Conservation (phyloP, 2,797 vertebrate genomes). For the Atherinosoma microstoma region DNA sequence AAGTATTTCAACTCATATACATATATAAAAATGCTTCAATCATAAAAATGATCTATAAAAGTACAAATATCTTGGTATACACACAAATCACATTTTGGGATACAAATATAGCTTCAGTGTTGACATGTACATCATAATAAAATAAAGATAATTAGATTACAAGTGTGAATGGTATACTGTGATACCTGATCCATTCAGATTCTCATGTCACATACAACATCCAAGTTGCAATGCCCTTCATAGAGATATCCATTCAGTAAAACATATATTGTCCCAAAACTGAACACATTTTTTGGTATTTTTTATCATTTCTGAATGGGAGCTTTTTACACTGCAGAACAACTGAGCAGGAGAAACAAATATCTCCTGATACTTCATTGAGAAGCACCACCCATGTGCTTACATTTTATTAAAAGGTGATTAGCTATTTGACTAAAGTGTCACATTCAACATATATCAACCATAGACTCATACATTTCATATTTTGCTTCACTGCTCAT, state of each 20-base stretch:
- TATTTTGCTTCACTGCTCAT: conserved; percentile 47
- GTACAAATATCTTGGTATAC: conserved; percentile 53
- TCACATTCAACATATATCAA: conserved; percentile 22
- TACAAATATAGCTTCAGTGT: conserved; percentile 80
- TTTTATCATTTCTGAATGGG: conserved; percentile 24
- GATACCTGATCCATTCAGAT: conserved; percentile 46
- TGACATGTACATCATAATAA: conserved; percentile 55
- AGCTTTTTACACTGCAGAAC: conserved; percentile 28
- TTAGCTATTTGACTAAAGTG: conserved; percentile 38
- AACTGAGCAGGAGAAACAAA: conserved; percentile 19
- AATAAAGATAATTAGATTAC: conserved; percentile 59
- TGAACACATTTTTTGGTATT: conserved; percentile 15
- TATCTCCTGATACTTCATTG: conserved; percentile 41
- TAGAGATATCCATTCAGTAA: conserved; percentile 32
- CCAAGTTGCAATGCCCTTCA: conserved; percentile 17
- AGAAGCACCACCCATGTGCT: conserved; percentile 35
- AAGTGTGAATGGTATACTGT: conserved; percentile 34
- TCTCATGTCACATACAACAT: conserved; percentile 37
- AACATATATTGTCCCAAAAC: conserved; percentile 39
- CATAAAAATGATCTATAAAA: conserved; percentile 48
- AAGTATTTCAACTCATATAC: conserved; percentile 57
- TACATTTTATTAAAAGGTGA: conserved; percentile 50
- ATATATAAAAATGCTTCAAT: conserved; percentile 59
- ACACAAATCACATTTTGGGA: conserved; percentile 83
- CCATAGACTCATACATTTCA: conserved; percentile 8